These are phyloP conservation scores for Myotis yumanensis DNA, from an alignment of 2,113 vertebrate species.

Conservation along the genomic window DNA sequence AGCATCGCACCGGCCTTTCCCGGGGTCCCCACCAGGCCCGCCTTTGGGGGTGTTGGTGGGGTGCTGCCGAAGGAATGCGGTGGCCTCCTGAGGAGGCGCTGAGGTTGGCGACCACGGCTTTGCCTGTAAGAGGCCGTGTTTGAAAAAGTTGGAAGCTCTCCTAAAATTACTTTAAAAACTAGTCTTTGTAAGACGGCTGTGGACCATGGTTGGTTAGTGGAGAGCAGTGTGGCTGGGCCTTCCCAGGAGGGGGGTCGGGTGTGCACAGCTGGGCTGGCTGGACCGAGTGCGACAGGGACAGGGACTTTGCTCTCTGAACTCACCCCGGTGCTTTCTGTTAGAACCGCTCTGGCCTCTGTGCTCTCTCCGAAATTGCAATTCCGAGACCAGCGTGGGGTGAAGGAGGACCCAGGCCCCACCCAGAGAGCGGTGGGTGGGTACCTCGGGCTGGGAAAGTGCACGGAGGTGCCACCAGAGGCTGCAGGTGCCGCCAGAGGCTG, in stretches of 20 bases:
- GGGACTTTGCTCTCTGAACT: not conserved
- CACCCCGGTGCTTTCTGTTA: not conserved
- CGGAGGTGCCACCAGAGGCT: not conserved
- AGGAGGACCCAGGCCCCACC: not conserved
- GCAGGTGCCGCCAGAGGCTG: not conserved
- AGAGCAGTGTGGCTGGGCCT: rapidly evolving
- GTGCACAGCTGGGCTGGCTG: not conserved
- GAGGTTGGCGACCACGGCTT: not conserved
- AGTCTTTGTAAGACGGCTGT: not conserved
- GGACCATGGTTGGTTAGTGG: not conserved
- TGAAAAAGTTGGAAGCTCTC: not conserved
- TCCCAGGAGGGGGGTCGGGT: not conserved
- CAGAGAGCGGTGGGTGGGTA: not conserved
- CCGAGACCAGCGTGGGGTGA: not conserved
- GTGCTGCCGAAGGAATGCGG: not conserved
- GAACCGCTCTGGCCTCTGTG: not conserved
- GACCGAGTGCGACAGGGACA: not conserved
- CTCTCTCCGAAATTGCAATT: not conserved
- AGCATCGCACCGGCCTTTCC: rapidly evolving
- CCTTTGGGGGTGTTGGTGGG: not conserved
- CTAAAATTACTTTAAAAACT: constrained; percentile 47
- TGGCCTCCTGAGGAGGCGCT: no score
- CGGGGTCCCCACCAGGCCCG: not conserved
- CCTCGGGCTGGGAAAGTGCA: constrained; percentile 24
- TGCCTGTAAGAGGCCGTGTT: not conserved